A percentile compares a stretch with the other conserved stretches of the same genome.
These are phyloP conservation scores for Diarsia brunnea DNA, from an alignment of 2,888 invertebrate species.

Conservation along the genomic window DNA sequence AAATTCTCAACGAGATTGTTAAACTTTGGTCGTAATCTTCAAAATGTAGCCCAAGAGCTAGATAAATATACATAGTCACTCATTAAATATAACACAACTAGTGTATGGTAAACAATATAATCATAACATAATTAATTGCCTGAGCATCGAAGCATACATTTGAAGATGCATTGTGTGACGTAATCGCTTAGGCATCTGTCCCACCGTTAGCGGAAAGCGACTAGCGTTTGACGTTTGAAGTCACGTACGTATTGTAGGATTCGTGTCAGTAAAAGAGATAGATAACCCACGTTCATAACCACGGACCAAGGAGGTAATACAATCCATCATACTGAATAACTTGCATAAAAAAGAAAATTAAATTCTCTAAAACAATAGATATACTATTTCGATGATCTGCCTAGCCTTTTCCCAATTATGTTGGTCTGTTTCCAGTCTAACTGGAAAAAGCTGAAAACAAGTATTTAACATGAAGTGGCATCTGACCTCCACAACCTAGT, in stretches of 20 bases:
- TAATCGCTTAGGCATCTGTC: slow-evolving; percentile 56
- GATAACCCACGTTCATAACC: no score
- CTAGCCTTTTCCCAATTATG: neutral
- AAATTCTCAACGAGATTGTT: neutral
- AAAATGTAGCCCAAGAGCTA: slow-evolving; percentile 51
- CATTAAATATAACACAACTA: slow-evolving; percentile 50
- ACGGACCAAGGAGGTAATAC: no score
- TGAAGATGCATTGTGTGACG: slow-evolving; percentile 79
- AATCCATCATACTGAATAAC: neutral
- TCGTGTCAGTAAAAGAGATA: neutral
- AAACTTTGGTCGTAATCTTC: slow-evolving; percentile 19
- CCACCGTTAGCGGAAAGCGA: slow-evolving; percentile 1
- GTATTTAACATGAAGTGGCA: neutral
- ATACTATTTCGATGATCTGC: neutral
- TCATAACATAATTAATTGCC: slow-evolving; percentile 72
- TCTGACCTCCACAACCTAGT: neutral
- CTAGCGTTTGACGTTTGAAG: neutral
- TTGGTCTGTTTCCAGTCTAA: neutral
- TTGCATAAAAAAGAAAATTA: neutral
- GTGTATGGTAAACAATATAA: slow-evolving; percentile 51
- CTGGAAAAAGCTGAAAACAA: neutral
- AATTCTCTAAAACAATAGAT: neutral
- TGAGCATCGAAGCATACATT: slow-evolving; percentile 76
- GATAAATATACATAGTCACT: slow-evolving; percentile 41
- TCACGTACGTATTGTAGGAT: neutral